A percentile compares a stretch with the other conserved stretches of the same genome.
Conservation (phyloP, 1,140 invertebrate species). For the Panagrolaimus sp. region DNA sequence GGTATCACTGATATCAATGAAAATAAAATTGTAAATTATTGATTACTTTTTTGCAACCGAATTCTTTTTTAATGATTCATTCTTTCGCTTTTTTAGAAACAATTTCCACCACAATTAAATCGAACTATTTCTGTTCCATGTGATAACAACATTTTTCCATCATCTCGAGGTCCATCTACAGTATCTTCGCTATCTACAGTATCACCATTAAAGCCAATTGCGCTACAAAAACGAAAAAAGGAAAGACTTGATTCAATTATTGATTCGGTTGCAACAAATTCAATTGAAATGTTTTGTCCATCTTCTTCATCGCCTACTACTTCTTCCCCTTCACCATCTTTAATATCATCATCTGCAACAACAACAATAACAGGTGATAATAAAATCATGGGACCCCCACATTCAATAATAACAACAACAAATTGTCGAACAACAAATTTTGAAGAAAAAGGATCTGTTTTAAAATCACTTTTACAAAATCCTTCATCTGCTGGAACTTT, state of each 20-base stretch:
- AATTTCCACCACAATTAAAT: neutral
- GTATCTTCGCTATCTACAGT: neutral
- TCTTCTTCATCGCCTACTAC: neutral
- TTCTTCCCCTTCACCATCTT: too few species aligned
- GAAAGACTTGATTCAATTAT: slow-evolving; percentile 1
- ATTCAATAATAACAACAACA: too few species aligned
- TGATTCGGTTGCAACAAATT: neutral
- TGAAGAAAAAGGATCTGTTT: too few species aligned
- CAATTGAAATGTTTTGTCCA: slow-evolving; percentile 4
- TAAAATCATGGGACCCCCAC: too few species aligned
- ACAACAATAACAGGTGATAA: too few species aligned
- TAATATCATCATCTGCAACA: too few species aligned
- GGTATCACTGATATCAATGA: neutral
- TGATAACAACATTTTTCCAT: neutral
- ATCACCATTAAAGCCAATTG: too few species aligned
- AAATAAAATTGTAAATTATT: slow-evolving; percentile 1
- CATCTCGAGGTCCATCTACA: neutral
- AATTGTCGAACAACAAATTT: too few species aligned
- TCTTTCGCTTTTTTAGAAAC: neutral
- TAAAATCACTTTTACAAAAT: too few species aligned
- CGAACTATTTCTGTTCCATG: neutral
- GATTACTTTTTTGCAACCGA: neutral
- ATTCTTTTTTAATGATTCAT: neutral
- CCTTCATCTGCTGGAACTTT: too few species aligned
- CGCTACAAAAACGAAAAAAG: neutral